Evolutionary conservation across 2,113 vertebrate genomes (phyloP), one percentile per base, ranked within the genome.

Genomic region (Corapipo altera): DNA sequence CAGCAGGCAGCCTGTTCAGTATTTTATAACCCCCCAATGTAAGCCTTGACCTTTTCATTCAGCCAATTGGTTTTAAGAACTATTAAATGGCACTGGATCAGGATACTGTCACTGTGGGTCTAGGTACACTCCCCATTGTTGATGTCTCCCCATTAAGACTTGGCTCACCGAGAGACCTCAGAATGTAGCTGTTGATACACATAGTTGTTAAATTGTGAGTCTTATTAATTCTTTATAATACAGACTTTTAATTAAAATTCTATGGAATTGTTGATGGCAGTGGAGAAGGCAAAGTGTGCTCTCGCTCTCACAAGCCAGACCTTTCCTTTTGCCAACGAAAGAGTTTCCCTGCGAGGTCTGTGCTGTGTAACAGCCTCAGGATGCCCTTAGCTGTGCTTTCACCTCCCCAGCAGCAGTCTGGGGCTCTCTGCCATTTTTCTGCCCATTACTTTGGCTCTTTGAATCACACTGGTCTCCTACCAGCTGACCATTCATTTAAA

Each of bases 191-290:
- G 49, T 91, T 87, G 71, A 94, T 39, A 54, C 2, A 0, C 0
- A 0, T 37, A 72, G 70, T 48, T 91, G 73, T 89, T 96, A 88
- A 87, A 27, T 14, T 0, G 0, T 82, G 20, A 85, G 49, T 48
- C n/a, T 82, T 69, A 88, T 79, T 91, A 85, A 88, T 89, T 91
- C 57, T 78, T 89, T 65, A 48, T 85, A 57, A 82, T 72, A 15
- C 21, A 24, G 39, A 20, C 32, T 72, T 91, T 26, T 54, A 88
- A 88, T 89, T 85, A 73, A 89, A 88, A 65, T 52, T 75, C n/a
- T 78, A 33, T 15, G 5, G 46, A 27, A 33, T 18, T 12, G 15
- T 28, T 90, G 49, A 79, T 33, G 49, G 49, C 19, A 43, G 48
- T 24, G 10, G 41, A 73, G 17, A 88, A 93, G 41, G 22, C 13